Conservation (phyloP, 2,888 invertebrate genomes). For the Siphonodentalium dalli region DNA sequence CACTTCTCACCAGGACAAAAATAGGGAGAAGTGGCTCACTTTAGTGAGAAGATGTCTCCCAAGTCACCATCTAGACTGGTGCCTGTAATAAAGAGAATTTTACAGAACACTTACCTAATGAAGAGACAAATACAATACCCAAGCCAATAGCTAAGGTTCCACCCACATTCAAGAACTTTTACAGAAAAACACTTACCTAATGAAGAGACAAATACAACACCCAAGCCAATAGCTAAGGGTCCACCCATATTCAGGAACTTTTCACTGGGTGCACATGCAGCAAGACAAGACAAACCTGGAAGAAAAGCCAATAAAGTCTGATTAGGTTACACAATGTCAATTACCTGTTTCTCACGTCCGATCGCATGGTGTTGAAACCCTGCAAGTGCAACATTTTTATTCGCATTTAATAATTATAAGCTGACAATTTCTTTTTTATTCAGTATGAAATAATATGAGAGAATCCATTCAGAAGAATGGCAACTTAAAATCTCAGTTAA, state of each 20-base stretch:
- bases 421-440: background rate
- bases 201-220: constrained; percentile 92
- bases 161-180: constrained; percentile 94
- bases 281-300: constrained; percentile 87
- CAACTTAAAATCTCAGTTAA: too few relatives aligned
- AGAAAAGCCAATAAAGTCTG: constrained; percentile 5
- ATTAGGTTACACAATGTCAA: background rate
- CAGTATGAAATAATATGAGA: background rate
- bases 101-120: constrained; percentile 74
- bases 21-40: too few relatives aligned
- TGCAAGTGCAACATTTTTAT: too few relatives aligned
- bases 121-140: constrained; percentile 92
- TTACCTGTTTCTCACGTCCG: background rate
- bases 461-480: too few relatives aligned
- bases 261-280: constrained; percentile 95
- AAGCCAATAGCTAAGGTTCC: constrained; percentile 95
- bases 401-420: too few relatives aligned
- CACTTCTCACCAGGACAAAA: too few relatives aligned
- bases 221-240: constrained; percentile 93
- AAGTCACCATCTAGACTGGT: too few relatives aligned
- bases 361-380: background rate
- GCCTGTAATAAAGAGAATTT: too few relatives aligned
- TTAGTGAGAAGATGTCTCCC: too few relatives aligned
- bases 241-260: constrained; percentile 96
- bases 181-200: constrained; percentile 73